Evolutionary conservation across 2,113 vertebrate genomes (phyloP).

Genomic region (Periophthalmus modestus): DNA sequence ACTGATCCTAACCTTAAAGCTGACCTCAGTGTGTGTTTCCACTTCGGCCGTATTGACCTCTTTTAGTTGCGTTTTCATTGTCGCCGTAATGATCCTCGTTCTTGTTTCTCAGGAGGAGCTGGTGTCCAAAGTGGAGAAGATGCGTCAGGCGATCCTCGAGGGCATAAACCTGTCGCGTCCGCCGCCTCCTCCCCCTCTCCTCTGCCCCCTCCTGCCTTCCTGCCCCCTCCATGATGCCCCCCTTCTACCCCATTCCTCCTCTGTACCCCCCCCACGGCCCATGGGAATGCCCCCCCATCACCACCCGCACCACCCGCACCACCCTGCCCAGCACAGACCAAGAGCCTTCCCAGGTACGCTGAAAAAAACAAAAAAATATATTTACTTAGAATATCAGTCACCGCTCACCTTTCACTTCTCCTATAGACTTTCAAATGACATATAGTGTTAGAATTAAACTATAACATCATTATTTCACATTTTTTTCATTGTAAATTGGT

Average conservation of each 20-base stretch:
- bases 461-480: too few relatives aligned
- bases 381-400: too few relatives aligned
- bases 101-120: slow-evolving; percentile 75
- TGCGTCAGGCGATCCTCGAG: slow-evolving; percentile 91
- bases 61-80: too few relatives aligned
- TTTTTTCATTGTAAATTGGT: too few relatives aligned
- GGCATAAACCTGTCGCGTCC: slow-evolving; percentile 86
- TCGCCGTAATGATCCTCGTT: too few relatives aligned
- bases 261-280: slow-evolving; percentile 84
- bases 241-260: slow-evolving; percentile 86
- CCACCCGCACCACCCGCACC: slow-evolving; percentile 77
- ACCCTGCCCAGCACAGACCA: slow-evolving; percentile 79
- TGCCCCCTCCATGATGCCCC: slow-evolving; percentile 83
- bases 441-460: too few relatives aligned
- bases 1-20: too few relatives aligned
- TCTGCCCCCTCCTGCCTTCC: slow-evolving; percentile 85
- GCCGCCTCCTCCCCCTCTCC: slow-evolving; percentile 82
- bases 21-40: too few relatives aligned
- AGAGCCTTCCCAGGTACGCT: slow-evolving; percentile 84
- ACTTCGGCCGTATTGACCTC: too few relatives aligned
- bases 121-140: slow-evolving; percentile 89
- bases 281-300: slow-evolving; percentile 82
- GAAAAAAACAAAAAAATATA: too few relatives aligned
- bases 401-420: too few relatives aligned
- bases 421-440: too few relatives aligned